Base-by-base conservation (phyloP, 2,113 vertebrate species). In the Chlorodrepanis virens region DNA sequence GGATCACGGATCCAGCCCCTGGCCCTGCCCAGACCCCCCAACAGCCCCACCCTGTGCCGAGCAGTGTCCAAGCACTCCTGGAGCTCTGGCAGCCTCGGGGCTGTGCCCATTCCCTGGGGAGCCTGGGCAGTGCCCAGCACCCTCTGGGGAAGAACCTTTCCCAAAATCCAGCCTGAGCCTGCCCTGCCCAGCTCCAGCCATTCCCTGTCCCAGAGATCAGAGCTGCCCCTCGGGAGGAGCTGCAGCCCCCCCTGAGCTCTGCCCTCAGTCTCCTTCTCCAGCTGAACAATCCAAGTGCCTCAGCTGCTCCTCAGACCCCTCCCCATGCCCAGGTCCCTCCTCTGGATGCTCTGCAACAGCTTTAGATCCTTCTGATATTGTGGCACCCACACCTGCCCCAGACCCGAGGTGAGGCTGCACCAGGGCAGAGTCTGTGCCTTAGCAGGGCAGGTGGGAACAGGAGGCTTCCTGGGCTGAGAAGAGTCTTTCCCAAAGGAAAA, bases 381-480 rank as follows among this genome's bases (percentile, higher is more conserved):
- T 75, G 78, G 52, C 27, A 44, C 44, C 33, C 42, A 65, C 44
- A 60, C 3, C 28, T 60, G 78, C 39, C 35, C 59, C 42, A 72
- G 27, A 25, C 1, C 31, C 0, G 1, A 50, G 75, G 17, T 64
- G 29, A 52, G 31, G 57, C 25, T 0, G 0, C 42, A 21, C 7
- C 42, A 64, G 14, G 13, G 42, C 35, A 56, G 40, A 56, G 50
- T 21, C 59, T 71, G n/a, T 49, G 25, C 63, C 59, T 82, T 17
- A 67, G 42, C 11, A 37, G 22, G 28, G 39, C 61, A 59, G 72
- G 39, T 5, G 28, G 64, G 74, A 83, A 61, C 19, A 53, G 2
- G 42, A 74, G 27, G 29, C 12, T 31, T 57, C n/a, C 56, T 33
- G 35, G 35, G 52, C 23, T 69, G 29, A 47, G 50, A 44, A 71